Base-by-base conservation (phyloP, 2,797 vertebrate species). In the Chelonia mydas region DNA sequence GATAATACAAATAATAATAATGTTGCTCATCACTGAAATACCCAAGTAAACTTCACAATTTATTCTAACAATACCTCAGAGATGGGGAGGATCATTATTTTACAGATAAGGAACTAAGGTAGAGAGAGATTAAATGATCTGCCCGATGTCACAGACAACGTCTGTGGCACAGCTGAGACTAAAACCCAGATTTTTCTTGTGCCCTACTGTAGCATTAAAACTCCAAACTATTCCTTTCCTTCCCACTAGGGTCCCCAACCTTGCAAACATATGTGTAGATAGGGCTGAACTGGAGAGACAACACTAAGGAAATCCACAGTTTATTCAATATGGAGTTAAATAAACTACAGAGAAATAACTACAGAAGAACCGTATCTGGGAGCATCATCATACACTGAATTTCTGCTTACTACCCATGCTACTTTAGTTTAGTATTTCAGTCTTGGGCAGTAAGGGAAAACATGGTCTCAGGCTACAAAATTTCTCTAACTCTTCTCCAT, bases 91-190 rank as follows among this genome's bases (percentile, higher is more conserved):
- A 61, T 61, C 59, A 33, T 61, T 61, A 33, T 33, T 61, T 61
- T 61, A 61, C 59, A 61, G 31, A 61, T 61, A 79, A 87, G 47
- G 72, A 31, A 19, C 19, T 85, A 57, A 79, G 59, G 51, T 61
- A 61, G 13, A 55, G 53, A 21, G 54, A 27, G 49, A 50, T 9
- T 33, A 61, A 59, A 57, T 11, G 53, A 65, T 31, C 50, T 0
- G 10, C 3, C 23, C 10, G 41, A 33, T 6, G n/a, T 25, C 51
- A 49, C 45, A 84, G 49, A 81, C 78, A 54, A 17, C 57, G 31
- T 1, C 8, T 49, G 28, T 1, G 25, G 25, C 6, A 57, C 25
- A 80, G 53, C 47, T 5, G 11, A 7, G 19, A 11, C 47, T 1
- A 72, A 49, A 83, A 53, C 16, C 33, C 37, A 41, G 11, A 55